Percentiles rank a stretch among this genome's conserved stretches.
Conservation (phyloP, 2,888 invertebrate genomes). For the Elmis aenea region DNA sequence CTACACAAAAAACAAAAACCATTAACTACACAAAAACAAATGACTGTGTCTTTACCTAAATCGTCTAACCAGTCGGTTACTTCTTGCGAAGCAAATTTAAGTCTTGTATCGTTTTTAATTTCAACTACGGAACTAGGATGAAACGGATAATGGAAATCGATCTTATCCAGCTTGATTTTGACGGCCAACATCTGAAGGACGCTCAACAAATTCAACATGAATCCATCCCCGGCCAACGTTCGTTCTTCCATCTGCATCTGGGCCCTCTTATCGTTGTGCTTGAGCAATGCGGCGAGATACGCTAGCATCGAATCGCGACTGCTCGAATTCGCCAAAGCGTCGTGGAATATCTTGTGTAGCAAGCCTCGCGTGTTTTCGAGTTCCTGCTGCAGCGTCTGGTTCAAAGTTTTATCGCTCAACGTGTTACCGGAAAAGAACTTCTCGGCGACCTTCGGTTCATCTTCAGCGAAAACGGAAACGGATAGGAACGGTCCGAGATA, state of each 20-base stretch:
- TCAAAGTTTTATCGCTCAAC: conserved; percentile 59
- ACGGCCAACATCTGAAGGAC: conserved; percentile 86
- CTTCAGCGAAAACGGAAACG: conserved; percentile 90
- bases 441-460: conserved; percentile 84
- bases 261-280: conserved; percentile 78
- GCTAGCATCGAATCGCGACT: conserved; percentile 75
- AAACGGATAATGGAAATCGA: conserved; percentile 86
- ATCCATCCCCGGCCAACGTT: conserved; percentile 86
- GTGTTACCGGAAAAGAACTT: conserved; percentile 57
- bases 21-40: not conserved
- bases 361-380: conserved; percentile 72
- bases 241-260: conserved; percentile 89
- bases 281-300: conserved; percentile 73
- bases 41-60: conserved; percentile 57
- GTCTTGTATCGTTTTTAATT: conserved; percentile 73
- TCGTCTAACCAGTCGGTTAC: conserved; percentile 69
- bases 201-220: conserved; percentile 89
- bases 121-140: conserved; percentile 70
- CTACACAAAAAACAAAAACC: too few relatives aligned
- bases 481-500: conserved; percentile 89
- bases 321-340: conserved; percentile 73
- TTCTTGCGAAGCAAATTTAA: conserved; percentile 79
- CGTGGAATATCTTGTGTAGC: conserved; percentile 77
- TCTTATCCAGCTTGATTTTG: conserved; percentile 84
- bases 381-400: conserved; percentile 70